Base-by-base conservation (phyloP, 2,113 vertebrate species). In the Pyxicephalus adspersus region DNA sequence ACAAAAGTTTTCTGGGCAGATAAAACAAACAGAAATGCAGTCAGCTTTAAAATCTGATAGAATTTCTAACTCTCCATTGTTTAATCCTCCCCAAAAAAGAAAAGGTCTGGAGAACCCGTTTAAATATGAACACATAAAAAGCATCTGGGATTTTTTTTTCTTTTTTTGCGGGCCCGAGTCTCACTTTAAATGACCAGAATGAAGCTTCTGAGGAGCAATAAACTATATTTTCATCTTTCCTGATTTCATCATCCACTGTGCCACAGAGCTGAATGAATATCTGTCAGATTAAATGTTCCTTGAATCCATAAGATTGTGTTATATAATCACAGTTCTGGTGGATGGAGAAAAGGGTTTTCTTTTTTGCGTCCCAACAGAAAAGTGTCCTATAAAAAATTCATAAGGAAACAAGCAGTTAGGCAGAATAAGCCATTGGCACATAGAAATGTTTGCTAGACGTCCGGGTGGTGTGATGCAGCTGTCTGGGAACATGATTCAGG, bases 221-320 rank as follows among this genome's bases (percentile, higher is more conserved):
- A 45, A 45, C 38, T 45, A 45, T 45, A 45, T 45, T 45, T 45
- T 45, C 38, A 13, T 45, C 61, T 18, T 31, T n/a, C 64, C 20
- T 80, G 4, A 16, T 76, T 85, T 86, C 84, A 81, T 81, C 57
- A 45, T 17, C 2, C 31, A 58, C 1, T 19, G 65, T 70, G 83
- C 4, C 83, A 77, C 79, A 77, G 0, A 11, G 51, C 25, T 60
- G 17, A 78, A 63, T 25, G 0, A 64, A 23, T 83, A 83, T 77
- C 78, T 50, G 51, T 9, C 77, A 81, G 74, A 16, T 61, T 77
- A 2, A 0, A 0, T 85, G 66, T 66, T 60, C 81, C 68, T 82
- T 16, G 38, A 7, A 57, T 64, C 23, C 9, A 17, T 64, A 23
- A 22, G 66, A 66, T 67, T 78, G 55, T 26, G 50, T 78, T 78